These are phyloP conservation scores for Mesocricetus auratus DNA, from an alignment of 2,113 vertebrate genomes.

Conservation along the genomic window DNA sequence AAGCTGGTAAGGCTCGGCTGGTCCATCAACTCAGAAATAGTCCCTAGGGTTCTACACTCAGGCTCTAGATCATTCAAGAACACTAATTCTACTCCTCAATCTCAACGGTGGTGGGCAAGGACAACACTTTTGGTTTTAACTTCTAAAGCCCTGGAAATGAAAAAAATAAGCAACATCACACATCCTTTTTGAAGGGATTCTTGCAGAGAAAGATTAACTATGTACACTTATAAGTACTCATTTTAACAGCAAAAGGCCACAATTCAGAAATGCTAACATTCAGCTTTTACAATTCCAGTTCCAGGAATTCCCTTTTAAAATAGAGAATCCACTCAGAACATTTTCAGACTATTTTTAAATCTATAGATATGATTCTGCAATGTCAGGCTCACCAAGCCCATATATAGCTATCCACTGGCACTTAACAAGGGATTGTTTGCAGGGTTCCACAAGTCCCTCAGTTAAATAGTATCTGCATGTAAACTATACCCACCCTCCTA, in stretches of 20 bases:
- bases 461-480: not conserved
- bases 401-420: not conserved
- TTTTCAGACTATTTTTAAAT: slow-evolving; percentile 29
- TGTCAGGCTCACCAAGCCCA: not conserved
- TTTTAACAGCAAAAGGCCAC: slow-evolving; percentile 27
- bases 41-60: not conserved
- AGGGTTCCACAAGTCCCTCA: not conserved
- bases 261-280: slow-evolving; percentile 41
- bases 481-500: not conserved
- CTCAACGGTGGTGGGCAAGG: not conserved
- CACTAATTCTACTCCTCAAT: slow-evolving; percentile 4
- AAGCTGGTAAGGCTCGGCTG: not conserved
- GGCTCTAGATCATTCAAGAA: not conserved
- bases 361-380: not conserved
- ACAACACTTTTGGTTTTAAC: slow-evolving; percentile 39
- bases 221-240: not conserved
- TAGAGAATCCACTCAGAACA: slow-evolving; percentile 39
- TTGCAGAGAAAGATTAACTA: slow-evolving; percentile 31
- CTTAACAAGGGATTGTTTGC: not conserved
- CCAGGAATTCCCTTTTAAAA: slow-evolving; percentile 39
- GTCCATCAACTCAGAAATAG: not conserved
- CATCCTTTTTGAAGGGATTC: slow-evolving; percentile 29
- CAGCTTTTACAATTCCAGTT: slow-evolving; percentile 57
- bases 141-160: slow-evolving; percentile 56
- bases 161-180: slow-evolving; percentile 44